A percentile compares a stretch with the other conserved stretches of the same genome.
These are phyloP conservation scores for Astyanax mexicanus DNA, from an alignment of 2,797 vertebrate genomes.

Conservation along the genomic window DNA sequence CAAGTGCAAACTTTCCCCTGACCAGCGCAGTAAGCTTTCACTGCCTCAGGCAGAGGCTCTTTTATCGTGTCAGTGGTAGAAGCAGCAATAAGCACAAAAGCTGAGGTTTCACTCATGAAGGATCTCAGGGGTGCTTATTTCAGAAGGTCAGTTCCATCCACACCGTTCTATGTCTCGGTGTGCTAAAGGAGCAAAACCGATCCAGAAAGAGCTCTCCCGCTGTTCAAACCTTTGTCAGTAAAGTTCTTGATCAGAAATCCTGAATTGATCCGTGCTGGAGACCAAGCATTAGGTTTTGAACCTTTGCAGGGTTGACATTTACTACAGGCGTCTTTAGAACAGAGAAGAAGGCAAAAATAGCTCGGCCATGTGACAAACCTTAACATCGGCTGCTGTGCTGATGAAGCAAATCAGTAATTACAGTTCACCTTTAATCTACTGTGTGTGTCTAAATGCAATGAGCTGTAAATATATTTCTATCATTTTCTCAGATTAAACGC, in stretches of 20 bases:
- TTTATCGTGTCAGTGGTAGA: conserved; percentile 40
- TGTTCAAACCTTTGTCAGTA: neutral
- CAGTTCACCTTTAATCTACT: neutral
- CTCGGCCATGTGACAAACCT: neutral
- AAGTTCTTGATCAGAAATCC: conserved; percentile 15
- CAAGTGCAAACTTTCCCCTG: conserved; percentile 27
- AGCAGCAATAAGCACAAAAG: conserved; percentile 35
- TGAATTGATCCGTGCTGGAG: conserved; percentile 2
- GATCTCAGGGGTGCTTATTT: conserved; percentile 8
- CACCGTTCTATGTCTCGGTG: neutral
- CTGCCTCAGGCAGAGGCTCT: conserved; percentile 33
- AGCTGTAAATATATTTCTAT: neutral
- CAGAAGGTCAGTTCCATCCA: neutral
- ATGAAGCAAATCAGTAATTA: neutral
- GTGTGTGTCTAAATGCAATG: neutral
- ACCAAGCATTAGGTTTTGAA: conserved; percentile 1
- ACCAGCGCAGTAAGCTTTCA: conserved; percentile 18
- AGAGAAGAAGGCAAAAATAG: neutral
- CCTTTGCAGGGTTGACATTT: conserved; percentile 23
- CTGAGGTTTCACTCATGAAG: neutral
- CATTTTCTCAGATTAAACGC: neutral
- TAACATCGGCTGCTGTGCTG: neutral
- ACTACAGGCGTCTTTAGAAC: neutral
- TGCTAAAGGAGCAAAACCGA: neutral
- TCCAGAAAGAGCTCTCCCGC: neutral